Percentiles rank a stretch among this genome's conserved stretches.
Conservation (phyloP, 2,888 invertebrate species). For the Melanchra persicariae region DNA sequence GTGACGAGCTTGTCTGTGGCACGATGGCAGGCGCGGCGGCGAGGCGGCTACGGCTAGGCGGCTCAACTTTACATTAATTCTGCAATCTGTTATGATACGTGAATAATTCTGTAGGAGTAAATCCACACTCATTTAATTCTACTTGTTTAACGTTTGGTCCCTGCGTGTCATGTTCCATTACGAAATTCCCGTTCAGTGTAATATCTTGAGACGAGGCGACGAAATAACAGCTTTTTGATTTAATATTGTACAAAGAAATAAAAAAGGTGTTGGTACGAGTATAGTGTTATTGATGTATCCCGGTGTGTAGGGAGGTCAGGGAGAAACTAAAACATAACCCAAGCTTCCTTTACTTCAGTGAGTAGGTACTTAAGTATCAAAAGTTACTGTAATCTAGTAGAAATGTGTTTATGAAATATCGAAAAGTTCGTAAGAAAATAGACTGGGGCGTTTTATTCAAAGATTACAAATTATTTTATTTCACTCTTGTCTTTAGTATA, state of each 20-base stretch:
- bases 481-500: too few relatives aligned
- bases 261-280: background rate
- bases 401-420: too few relatives aligned
- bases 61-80: constrained; percentile 33
- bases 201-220: background rate
- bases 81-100: constrained; percentile 18
- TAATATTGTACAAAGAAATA: background rate
- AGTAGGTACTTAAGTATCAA: too few relatives aligned
- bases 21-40: background rate
- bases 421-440: too few relatives aligned
- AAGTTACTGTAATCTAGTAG: too few relatives aligned
- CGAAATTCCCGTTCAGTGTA: constrained; percentile 10
- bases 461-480: too few relatives aligned
- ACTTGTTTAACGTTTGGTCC: constrained; percentile 9
- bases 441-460: too few relatives aligned
- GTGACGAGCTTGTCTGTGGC: constrained; percentile 44
- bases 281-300: background rate
- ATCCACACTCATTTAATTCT: constrained; percentile 16
- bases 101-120: constrained; percentile 13
- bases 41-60: background rate
- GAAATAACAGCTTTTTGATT: constrained; percentile 11
- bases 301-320: background rate
- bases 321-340: constrained; percentile 6
- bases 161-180: constrained; percentile 10
- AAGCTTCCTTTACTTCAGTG: constrained; percentile 7